A percentile compares a stretch with the other conserved stretches of the same genome.
phyloP scores from a whole-genome alignment of 2,113 vertebrate genomes.

The Bos javanicus region DNA sequence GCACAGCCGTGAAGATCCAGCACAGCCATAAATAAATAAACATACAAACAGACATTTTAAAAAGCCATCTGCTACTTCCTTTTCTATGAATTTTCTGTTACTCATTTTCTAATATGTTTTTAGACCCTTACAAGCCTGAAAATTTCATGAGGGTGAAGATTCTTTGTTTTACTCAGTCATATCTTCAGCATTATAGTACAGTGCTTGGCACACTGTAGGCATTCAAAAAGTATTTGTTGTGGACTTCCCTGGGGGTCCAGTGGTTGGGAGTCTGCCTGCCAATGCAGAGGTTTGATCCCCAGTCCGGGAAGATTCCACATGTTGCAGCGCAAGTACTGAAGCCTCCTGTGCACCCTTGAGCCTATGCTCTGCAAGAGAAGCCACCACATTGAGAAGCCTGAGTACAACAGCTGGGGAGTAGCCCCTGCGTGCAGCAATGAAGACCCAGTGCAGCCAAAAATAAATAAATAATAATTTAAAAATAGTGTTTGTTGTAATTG shows the following conservation, averaged over 20 bases:
- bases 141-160: neutral
- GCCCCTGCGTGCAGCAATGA: neutral
- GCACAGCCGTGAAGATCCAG: neutral
- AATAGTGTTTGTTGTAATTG: neutral
- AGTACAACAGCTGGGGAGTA: accelerated
- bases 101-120: neutral
- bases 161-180: neutral
- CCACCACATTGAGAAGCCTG: neutral
- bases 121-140: neutral
- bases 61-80: neutral
- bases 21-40: neutral
- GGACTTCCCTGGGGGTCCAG: neutral
- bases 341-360: neutral
- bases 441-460: neutral
- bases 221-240: neutral
- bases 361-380: neutral
- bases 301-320: neutral
- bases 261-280: neutral
- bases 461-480: neutral
- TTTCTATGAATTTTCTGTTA: neutral
- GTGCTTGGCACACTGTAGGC: neutral
- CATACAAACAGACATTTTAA: neutral
- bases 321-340: neutral
- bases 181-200: neutral
- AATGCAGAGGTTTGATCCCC: neutral